phyloP scores from a whole-genome alignment of 2,888 invertebrate species.

The Epinotia demarniana region DNA sequence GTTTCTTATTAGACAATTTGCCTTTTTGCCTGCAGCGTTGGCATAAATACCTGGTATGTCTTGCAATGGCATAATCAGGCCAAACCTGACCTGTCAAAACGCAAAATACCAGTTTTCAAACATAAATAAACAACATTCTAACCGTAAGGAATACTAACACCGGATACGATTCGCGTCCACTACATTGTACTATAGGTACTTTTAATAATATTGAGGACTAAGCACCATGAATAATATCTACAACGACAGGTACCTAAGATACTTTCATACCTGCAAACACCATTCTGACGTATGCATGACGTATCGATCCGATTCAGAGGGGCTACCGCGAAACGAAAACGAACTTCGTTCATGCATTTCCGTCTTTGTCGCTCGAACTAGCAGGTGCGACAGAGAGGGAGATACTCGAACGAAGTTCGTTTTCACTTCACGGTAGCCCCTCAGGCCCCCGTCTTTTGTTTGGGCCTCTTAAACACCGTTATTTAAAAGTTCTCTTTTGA shows the following conservation, averaged over 20 bases:
- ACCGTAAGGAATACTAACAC: not conserved
- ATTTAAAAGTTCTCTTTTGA: conserved; percentile 40
- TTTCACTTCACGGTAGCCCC: too few species aligned
- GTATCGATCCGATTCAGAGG: conserved; percentile 9
- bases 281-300: conserved; percentile 19
- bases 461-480: conserved; percentile 28
- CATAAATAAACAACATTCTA: conserved; percentile 5
- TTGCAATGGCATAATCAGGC: conserved; percentile 23
- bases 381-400: too few species aligned
- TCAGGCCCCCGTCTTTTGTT: conserved; percentile 24
- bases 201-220: not conserved
- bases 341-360: too few species aligned
- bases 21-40: not conserved
- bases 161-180: not conserved
- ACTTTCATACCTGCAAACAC: not conserved
- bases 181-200: not conserved
- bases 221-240: not conserved
- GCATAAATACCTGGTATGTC: conserved; percentile 4
- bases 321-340: too few species aligned
- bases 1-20: not conserved
- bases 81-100: conserved; percentile 34
- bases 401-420: too few species aligned
- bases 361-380: too few species aligned
- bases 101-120: conserved; percentile 5
- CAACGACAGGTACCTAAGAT: not conserved